phyloP scores from a whole-genome alignment of 2,888 invertebrate genomes.

The Agriotes lineatus region DNA sequence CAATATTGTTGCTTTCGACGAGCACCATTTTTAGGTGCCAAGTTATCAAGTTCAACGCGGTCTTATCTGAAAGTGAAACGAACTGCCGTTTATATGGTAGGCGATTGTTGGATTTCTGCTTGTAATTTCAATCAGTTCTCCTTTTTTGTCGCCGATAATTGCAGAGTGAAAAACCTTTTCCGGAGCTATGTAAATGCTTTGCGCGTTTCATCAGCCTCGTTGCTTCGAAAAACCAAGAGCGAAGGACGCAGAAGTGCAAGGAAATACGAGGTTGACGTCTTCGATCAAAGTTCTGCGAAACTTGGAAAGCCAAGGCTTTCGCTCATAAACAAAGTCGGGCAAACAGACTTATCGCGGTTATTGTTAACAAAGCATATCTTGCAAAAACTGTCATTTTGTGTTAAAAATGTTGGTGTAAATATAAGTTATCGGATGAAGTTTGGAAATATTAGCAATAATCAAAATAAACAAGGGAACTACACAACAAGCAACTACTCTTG shows the following conservation, averaged over 20 bases:
- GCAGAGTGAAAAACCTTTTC: conserved; percentile 12
- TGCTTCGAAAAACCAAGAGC: neutral
- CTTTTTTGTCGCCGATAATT: neutral
- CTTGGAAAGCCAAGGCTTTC: too few species aligned
- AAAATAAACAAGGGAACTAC: too few species aligned
- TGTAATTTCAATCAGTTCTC: neutral
- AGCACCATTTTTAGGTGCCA: neutral
- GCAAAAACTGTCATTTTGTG: too few species aligned
- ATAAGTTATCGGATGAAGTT: too few species aligned
- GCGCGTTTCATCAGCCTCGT: conserved; percentile 2
- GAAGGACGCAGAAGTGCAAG: neutral
- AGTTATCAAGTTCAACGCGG: neutral
- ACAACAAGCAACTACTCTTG: too few species aligned
- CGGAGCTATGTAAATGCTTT: conserved; percentile 1
- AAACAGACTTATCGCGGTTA: too few species aligned
- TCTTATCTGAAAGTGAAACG: neutral
- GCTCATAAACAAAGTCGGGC: too few species aligned
- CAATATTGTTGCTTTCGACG: neutral
- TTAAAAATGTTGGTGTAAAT: too few species aligned
- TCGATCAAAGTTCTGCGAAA: neutral
- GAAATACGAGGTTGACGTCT: neutral
- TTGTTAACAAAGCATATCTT: too few species aligned
- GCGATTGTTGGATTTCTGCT: conserved; percentile 8
- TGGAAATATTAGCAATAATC: too few species aligned
- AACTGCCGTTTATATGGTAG: conserved; percentile 1